These are phyloP conservation scores for Aix galericulata DNA, from an alignment of 2,113 vertebrate genomes.

Conservation along the genomic window DNA sequence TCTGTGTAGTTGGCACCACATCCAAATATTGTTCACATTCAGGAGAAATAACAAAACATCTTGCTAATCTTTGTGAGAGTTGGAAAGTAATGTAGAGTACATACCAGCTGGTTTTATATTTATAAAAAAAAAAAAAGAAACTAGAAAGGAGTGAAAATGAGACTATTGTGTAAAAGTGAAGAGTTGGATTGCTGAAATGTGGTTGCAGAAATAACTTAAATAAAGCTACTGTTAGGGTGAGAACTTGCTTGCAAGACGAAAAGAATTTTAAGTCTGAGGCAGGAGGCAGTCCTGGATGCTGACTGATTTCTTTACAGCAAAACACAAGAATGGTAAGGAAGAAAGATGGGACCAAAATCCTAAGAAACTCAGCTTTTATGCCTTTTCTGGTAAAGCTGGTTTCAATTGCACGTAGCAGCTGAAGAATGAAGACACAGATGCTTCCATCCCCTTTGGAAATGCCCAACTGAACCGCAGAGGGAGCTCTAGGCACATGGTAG, in stretches of 20 bases:
- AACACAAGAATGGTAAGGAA: constrained; percentile 53
- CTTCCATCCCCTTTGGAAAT: not conserved
- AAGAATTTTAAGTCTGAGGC: constrained; percentile 77
- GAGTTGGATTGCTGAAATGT: not conserved
- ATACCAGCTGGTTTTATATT: not conserved
- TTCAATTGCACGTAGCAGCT: fast-evolving
- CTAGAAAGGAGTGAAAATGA: not conserved
- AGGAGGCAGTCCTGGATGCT: constrained; percentile 84
- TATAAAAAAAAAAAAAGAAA: not conserved
- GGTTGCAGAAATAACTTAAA: not conserved
- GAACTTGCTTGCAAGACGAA: not conserved
- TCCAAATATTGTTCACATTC: not conserved
- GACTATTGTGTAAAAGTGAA: not conserved
- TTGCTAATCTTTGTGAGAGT: not conserved
- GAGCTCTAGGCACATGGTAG: not conserved
- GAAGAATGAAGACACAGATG: not conserved
- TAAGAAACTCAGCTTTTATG: not conserved
- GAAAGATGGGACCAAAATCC: not conserved
- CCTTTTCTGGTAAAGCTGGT: not conserved
- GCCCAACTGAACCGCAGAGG: constrained; percentile 8
- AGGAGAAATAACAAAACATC: not conserved
- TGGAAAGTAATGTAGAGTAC: not conserved
- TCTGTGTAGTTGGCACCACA: not conserved
- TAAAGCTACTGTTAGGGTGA: not conserved
- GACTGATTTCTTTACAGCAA: constrained; percentile 80